These are phyloP conservation scores for Apantesis nais DNA, from an alignment of 2,888 invertebrate genomes.

Conservation along the genomic window DNA sequence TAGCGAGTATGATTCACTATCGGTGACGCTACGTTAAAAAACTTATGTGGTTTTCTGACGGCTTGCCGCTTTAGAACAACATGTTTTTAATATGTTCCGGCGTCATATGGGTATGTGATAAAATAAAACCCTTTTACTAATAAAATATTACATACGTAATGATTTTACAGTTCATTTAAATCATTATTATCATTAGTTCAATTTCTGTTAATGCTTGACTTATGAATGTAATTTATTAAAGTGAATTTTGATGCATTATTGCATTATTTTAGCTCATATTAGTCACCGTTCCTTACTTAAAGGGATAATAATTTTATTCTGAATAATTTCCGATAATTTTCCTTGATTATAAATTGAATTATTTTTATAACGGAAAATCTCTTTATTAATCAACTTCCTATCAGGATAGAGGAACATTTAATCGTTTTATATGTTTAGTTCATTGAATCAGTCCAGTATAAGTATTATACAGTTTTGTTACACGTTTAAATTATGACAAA, in stretches of 20 bases:
- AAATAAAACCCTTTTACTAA: neutral
- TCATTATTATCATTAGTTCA: neutral
- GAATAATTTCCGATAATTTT: neutral
- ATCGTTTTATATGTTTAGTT: neutral
- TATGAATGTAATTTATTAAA: neutral
- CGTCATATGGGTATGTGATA: conserved; percentile 8
- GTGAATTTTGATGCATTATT: neutral
- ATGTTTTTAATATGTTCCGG: conserved; percentile 11
- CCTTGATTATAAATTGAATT: neutral
- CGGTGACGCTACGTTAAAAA: conserved; percentile 19
- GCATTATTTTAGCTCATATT: neutral
- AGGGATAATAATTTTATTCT: neutral
- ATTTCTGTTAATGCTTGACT: neutral
- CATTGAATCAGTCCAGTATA: neutral
- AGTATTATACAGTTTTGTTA: neutral
- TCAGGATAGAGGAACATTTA: neutral
- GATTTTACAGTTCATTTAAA: neutral
- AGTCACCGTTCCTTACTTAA: neutral
- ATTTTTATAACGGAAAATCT: neutral
- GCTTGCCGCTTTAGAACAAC: conserved; percentile 9
- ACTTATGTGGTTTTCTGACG: conserved; percentile 21
- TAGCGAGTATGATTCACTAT: conserved; percentile 34
- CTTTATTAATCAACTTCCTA: neutral
- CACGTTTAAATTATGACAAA: neutral
- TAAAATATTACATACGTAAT: neutral